Evolutionary conservation across 2,888 invertebrate species (phyloP).

Genomic region (Chrysolina americana): DNA sequence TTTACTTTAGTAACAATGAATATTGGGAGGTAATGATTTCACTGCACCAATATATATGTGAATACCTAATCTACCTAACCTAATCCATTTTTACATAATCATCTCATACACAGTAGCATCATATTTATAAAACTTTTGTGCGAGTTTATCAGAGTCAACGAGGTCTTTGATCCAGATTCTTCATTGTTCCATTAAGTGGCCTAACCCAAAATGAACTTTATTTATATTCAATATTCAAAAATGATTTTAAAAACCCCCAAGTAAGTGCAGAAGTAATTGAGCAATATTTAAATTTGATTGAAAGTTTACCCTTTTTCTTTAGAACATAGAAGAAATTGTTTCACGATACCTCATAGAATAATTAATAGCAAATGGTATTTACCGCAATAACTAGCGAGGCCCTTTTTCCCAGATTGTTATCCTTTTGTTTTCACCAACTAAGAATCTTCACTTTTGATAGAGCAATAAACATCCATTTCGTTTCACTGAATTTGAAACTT

Average conservation of each 20-base stretch:
- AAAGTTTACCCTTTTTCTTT: not conserved
- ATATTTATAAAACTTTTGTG: not conserved
- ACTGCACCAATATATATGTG: too few relatives aligned
- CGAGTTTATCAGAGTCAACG: conserved; percentile 4
- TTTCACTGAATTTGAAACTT: conserved; percentile 17
- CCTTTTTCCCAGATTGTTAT: conserved; percentile 28
- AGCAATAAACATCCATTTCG: conserved; percentile 19
- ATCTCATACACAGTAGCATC: not conserved
- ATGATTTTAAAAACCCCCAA: not conserved
- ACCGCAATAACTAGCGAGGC: conserved; percentile 61
- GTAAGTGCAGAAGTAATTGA: not conserved
- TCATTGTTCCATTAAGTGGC: conserved; percentile 12
- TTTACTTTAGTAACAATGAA: too few relatives aligned
- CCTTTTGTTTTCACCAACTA: conserved; percentile 38
- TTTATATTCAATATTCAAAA: not conserved
- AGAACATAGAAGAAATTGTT: not conserved
- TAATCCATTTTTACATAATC: too few relatives aligned
- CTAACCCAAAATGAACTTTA: not conserved
- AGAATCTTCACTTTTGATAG: conserved; percentile 46
- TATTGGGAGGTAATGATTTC: too few relatives aligned
- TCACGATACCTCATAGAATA: conserved; percentile 5
- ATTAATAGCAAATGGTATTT: conserved; percentile 49
- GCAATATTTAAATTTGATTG: not conserved
- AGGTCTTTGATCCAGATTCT: conserved; percentile 23
- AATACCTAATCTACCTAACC: too few relatives aligned